Evolutionary conservation across 1,140 invertebrate genomes (phyloP).

Genomic region (Batillaria attramentaria): DNA sequence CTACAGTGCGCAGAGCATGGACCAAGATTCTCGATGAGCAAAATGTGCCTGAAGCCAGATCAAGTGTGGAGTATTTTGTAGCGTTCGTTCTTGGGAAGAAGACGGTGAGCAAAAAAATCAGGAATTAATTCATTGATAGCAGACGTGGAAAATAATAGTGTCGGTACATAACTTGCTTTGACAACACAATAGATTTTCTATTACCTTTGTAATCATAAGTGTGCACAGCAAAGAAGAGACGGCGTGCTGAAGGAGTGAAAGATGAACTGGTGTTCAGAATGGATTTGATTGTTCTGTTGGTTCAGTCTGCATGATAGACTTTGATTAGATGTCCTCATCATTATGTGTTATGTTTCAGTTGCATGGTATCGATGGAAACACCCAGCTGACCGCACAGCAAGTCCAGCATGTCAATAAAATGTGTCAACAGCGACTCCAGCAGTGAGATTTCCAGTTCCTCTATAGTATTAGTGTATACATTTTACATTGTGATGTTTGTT

Average conservation of each 20-base stretch:
- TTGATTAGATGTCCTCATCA: not conserved
- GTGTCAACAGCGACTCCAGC: slow-evolving; percentile 44
- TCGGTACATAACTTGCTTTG: not conserved
- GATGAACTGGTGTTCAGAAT: not conserved
- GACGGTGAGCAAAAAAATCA: slow-evolving; percentile 46
- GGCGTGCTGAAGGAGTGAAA: not conserved
- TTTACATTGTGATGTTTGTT: not conserved
- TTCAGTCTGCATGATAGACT: not conserved
- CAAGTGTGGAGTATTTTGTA: slow-evolving; percentile 52
- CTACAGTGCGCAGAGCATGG: slow-evolving; percentile 5
- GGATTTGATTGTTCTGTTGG: not conserved
- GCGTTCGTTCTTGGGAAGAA: slow-evolving; percentile 57
- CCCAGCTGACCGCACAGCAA: slow-evolving; percentile 4
- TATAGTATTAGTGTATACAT: not conserved
- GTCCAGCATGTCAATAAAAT: slow-evolving; percentile 41
- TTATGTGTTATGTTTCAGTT: slow-evolving; percentile 39
- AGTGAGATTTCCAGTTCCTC: slow-evolving; percentile 33
- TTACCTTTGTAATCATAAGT: not conserved
- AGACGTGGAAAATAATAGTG: not conserved
- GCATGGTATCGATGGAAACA: slow-evolving; percentile 36
- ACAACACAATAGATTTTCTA: not conserved
- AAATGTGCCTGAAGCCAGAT: slow-evolving; percentile 44
- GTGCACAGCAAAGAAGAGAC: too few species aligned
- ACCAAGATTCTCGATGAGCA: slow-evolving; percentile 8
- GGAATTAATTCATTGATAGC: not conserved